Percentiles rank a stretch among this genome's conserved stretches.
Evolutionary conservation across 2,113 vertebrate species (phyloP).

Genomic region (Pollimyrus isidori): DNA sequence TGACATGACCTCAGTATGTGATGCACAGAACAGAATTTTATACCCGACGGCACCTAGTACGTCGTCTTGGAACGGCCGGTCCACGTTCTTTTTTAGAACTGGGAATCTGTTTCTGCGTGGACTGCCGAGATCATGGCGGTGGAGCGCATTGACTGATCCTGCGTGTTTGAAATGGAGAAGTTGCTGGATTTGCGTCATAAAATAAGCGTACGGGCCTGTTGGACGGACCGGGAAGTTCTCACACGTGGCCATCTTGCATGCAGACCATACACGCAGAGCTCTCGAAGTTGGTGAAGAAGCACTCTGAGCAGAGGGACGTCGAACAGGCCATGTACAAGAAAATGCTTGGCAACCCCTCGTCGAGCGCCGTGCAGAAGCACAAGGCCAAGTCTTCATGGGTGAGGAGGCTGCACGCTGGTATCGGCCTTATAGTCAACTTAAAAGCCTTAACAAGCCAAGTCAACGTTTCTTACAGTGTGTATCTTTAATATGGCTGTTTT

Average conservation of each 20-base stretch:
- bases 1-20: background rate
- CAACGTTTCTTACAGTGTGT: background rate
- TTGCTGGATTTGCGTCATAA: background rate
- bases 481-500: background rate
- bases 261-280: conserved; percentile 91
- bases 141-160: background rate
- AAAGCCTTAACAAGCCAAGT: background rate
- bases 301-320: conserved; percentile 75
- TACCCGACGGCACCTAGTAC: background rate
- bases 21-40: background rate
- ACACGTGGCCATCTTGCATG: background rate
- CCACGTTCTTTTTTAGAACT: background rate
- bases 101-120: background rate
- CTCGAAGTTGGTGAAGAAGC: conserved; percentile 89
- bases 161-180: background rate
- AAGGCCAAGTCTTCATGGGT: conserved; percentile 78
- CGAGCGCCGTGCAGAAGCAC: conserved; percentile 49
- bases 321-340: conserved; percentile 95
- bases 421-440: background rate
- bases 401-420: conserved; percentile 34
- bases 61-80: background rate
- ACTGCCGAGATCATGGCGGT: background rate
- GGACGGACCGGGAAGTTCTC: background rate
- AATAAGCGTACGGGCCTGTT: background rate
- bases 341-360: conserved; percentile 79